Evolutionary conservation across 2,113 vertebrate species (phyloP), one percentile per base, ranked within the genome.

Genomic region (Atractosteus spatula): DNA sequence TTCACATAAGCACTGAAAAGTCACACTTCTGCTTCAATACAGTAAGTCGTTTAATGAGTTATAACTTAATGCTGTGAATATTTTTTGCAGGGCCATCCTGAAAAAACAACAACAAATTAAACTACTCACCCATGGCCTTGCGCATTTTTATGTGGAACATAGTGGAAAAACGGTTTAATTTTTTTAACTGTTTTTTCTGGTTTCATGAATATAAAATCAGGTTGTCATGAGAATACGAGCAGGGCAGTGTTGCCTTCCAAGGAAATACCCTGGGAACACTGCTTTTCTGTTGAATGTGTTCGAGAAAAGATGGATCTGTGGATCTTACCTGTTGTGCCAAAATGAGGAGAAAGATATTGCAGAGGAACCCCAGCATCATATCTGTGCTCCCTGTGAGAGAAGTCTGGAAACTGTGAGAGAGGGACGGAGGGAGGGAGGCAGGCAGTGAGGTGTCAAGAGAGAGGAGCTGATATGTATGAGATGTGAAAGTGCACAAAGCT

Each of bases 401-500:
- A 76, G 73, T 81, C 74, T 77, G 68, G 75, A 54, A 61, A 78
- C 66, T 16, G 17, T 41, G 61, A 74, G 74, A 59, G 72, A 55
- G 77, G 51, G 77, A 78, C 74, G 68, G 3, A 51, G 47, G 47
- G n/a, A 78, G 79, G 71, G 76, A 83, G 72, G 80, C 71, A 81
- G 51, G 80, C 80, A 67, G 78, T 83, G 73, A 78, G 71, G 75
- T 68, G 59, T 77, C 74, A 70, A 70, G 74, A 81, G 79, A 71
- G 82, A 87, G 77, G 82, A 83, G 73, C 78, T 85, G 87, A 83
- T 87, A 82, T 85, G 78, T 80, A 76, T 77, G 82, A 75, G 80
- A 80, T 82, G 76, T 70, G 81, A 72, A 83, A 74, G 77, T 61
- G 73, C 89, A 98, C 96, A 97, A 97, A 97, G 95, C 89, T 76